phyloP scores from a whole-genome alignment of 2,113 vertebrate species.

The Ailurus styani region DNA sequence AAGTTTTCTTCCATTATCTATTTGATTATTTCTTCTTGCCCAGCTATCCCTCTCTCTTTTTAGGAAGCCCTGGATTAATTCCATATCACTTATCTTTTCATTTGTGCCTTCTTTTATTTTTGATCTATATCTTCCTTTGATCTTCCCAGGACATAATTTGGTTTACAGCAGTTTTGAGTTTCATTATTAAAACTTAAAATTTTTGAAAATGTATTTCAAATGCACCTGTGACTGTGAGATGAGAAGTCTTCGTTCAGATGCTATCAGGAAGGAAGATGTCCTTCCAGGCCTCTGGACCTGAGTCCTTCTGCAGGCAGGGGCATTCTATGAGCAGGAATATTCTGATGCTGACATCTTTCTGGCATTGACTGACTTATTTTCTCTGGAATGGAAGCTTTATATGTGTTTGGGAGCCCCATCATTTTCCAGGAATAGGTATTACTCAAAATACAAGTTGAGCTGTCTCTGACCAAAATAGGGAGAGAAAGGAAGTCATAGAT shows the following conservation, averaged over 20 bases:
- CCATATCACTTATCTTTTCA: neutral
- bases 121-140: neutral
- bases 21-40: neutral
- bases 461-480: neutral
- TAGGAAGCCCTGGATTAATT: neutral
- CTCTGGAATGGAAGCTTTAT: neutral
- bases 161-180: neutral
- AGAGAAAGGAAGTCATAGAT: neutral
- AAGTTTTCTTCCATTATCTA: neutral
- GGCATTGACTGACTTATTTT: neutral
- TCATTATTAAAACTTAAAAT: neutral
- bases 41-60: neutral
- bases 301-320: too few relatives aligned
- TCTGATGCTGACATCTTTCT: neutral
- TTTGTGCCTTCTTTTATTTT: neutral
- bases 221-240: neutral
- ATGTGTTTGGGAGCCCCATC: neutral
- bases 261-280: neutral
- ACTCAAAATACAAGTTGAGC: neutral
- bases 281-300: neutral
- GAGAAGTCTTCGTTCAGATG: neutral
- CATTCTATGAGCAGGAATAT: neutral
- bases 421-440: neutral
- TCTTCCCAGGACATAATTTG: neutral
- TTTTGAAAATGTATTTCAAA: neutral